Percentiles rank a stretch among this genome's conserved stretches.
Conservation (phyloP, 2,888 invertebrate genomes). For the Nemoura dubitans region DNA sequence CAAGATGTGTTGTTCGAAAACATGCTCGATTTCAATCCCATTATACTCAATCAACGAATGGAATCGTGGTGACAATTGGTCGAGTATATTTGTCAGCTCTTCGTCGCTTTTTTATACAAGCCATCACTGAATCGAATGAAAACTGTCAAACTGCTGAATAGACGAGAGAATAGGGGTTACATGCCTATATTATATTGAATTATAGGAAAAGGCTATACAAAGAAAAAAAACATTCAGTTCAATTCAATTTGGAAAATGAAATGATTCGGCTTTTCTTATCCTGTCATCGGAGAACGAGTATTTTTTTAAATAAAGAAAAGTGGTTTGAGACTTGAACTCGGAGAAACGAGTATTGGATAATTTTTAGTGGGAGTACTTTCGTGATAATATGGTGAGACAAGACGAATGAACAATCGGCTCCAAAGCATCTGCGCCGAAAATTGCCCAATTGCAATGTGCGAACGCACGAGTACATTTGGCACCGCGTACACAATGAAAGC, state of each 20-base stretch:
- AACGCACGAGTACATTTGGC: no score
- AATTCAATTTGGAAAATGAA: constrained; percentile 17
- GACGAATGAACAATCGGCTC: neutral
- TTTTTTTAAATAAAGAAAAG: neutral
- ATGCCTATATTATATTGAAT: neutral
- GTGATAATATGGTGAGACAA: neutral
- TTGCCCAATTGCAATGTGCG: neutral
- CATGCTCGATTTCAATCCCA: constrained; percentile 7
- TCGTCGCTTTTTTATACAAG: neutral
- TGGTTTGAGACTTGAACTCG: neutral
- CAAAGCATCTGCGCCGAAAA: neutral
- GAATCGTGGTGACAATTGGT: neutral
- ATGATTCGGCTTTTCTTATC: constrained; percentile 23
- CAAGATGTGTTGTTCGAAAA: neutral
- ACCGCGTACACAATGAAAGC: no score
- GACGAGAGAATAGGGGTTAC: constrained; percentile 7
- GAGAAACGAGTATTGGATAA: neutral
- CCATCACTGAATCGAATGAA: neutral
- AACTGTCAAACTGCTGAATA: constrained; percentile 16
- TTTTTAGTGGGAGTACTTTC: neutral
- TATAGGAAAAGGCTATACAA: neutral
- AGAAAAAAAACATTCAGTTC: neutral
- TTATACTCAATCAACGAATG: neutral
- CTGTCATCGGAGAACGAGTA: neutral
- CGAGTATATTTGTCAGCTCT: constrained; percentile 13